A percentile compares a stretch with the other conserved stretches of the same genome.
These are phyloP conservation scores for Nothocercus julius DNA, from an alignment of 2,113 vertebrate species.

Conservation along the genomic window DNA sequence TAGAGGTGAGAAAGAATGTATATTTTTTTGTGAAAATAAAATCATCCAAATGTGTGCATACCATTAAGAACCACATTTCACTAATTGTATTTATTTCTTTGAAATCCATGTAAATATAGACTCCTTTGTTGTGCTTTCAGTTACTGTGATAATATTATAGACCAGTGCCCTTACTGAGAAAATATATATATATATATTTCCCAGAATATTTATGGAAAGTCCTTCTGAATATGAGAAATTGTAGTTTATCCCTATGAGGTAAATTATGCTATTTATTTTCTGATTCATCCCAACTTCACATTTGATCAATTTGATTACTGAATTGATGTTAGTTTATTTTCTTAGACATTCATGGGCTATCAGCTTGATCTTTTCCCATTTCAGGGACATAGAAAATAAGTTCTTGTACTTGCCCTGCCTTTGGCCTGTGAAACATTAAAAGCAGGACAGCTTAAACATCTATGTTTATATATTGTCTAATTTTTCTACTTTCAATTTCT, in stretches of 20 bases:
- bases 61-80: background rate
- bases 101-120: background rate
- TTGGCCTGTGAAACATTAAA: background rate
- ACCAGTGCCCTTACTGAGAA: background rate
- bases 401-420: background rate
- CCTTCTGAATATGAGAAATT: background rate
- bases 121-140: background rate
- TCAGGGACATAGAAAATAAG: background rate
- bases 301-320: conserved; percentile 28
- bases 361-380: background rate
- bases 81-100: background rate
- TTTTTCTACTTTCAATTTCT: background rate
- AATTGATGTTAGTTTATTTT: conserved; percentile 28
- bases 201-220: background rate
- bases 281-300: background rate
- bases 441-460: background rate
- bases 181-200: background rate
- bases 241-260: conserved; percentile 27
- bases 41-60: background rate
- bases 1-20: background rate
- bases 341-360: background rate
- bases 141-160: background rate
- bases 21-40: background rate
- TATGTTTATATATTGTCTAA: background rate
- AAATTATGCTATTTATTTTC: background rate